Evolutionary conservation across 53 echinoderm and acorn worm species (phyloP).

Genomic region (Hippasteria phrygiana): DNA sequence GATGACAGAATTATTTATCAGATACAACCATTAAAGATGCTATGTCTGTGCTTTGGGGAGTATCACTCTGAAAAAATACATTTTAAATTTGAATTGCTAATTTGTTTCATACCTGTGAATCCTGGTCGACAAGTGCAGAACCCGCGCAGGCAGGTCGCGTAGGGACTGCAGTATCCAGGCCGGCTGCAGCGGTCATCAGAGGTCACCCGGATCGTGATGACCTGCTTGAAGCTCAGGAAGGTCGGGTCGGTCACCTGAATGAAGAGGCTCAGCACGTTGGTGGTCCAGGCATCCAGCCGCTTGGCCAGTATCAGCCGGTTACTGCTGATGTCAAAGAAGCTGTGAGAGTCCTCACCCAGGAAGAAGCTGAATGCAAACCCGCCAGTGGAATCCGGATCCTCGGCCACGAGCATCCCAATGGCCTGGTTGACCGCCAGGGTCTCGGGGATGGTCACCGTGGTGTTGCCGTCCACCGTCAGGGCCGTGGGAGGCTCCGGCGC

Average conservation of each 20-base stretch:
- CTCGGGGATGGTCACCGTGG: conserved; percentile 53
- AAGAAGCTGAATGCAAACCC: conserved; percentile 53
- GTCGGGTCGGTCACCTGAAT: conserved; percentile 60
- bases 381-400: conserved; percentile 55
- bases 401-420: conserved; percentile 43
- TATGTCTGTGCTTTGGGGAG: too few species aligned
- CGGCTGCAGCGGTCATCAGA: conserved; percentile 60
- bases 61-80: too few species aligned
- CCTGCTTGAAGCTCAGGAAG: conserved; percentile 48
- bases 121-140: conserved; percentile 66
- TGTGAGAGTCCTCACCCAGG: neutral
- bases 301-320: conserved; percentile 24
- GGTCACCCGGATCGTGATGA: conserved; percentile 55
- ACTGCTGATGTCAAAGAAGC: conserved; percentile 41
- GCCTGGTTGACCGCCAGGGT: conserved; percentile 28
- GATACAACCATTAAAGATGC: too few species aligned
- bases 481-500: conserved; percentile 64
- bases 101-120: conserved; percentile 56
- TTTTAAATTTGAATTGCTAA: neutral
- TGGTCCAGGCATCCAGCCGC: conserved; percentile 61
- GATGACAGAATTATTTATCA: too few species aligned
- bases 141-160: conserved; percentile 63
- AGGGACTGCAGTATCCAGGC: conserved; percentile 59
- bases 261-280: conserved; percentile 40
- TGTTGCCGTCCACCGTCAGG: conserved; percentile 68